phyloP scores from a whole-genome alignment of 2,888 invertebrate genomes.

The Phytoseiulus persimilis region DNA sequence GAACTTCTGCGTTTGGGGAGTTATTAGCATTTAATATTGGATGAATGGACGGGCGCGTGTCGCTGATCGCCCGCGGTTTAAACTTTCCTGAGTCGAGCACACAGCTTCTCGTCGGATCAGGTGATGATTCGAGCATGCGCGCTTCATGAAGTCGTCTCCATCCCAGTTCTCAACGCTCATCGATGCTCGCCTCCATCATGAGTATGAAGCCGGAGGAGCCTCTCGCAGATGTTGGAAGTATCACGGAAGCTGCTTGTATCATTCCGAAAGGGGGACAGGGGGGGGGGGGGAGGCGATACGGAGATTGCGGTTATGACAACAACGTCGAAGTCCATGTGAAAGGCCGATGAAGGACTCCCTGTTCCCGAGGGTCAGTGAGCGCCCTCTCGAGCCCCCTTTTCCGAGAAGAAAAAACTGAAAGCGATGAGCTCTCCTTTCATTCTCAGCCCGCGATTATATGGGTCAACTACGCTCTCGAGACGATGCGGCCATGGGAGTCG shows the following conservation, averaged over 20 bases:
- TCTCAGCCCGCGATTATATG: background rate
- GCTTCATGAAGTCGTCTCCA: background rate
- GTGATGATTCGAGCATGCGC: background rate
- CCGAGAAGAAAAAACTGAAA: background rate
- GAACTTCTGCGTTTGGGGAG: background rate
- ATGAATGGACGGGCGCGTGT: background rate
- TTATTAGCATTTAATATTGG: background rate
- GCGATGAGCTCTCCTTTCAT: background rate
- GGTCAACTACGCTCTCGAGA: background rate
- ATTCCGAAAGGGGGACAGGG: no score
- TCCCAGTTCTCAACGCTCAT: background rate
- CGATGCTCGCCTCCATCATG: no score
- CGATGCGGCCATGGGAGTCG: background rate
- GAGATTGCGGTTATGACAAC: no score
- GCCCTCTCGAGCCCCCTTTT: background rate
- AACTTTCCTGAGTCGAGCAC: background rate
- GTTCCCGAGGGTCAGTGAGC: no score
- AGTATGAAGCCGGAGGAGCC: no score
- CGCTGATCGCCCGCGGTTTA: background rate
- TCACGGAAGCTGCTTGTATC: no score
- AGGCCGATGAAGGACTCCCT: no score
- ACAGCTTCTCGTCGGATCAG: background rate
- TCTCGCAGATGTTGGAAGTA: no score
- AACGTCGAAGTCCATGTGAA: no score
- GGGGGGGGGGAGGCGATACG: no score